Conservation (phyloP, 2,888 invertebrate species). For the Drosophila sordidula region DNA sequence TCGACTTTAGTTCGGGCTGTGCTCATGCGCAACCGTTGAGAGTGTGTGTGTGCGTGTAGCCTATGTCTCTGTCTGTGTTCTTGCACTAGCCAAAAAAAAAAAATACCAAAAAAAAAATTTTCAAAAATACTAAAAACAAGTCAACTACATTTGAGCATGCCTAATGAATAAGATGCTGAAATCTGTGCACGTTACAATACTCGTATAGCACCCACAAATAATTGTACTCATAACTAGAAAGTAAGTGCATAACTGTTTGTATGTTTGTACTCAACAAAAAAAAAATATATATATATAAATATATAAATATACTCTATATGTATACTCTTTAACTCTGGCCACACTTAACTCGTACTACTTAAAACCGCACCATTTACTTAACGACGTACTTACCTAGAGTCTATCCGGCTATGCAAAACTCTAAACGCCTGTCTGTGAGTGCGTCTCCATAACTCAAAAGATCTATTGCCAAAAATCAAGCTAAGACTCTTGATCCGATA, state of each 20-base stretch:
- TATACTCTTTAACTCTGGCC: conserved; percentile 34
- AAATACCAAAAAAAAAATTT: conserved; percentile 5
- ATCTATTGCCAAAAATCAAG: conserved; percentile 30
- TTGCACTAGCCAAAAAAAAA: conserved; percentile 49
- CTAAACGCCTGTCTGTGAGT: conserved; percentile 72
- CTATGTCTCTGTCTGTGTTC: conserved; percentile 45
- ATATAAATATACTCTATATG: conserved; percentile 17
- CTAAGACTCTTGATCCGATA: conserved; percentile 42
- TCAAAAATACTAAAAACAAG: conserved; percentile 6
- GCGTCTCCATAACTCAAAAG: conserved; percentile 43
- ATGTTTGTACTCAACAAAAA: conserved; percentile 30
- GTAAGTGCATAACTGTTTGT: conserved; percentile 65
- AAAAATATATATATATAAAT: conserved; percentile 16
- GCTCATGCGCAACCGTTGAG: conserved; percentile 44
- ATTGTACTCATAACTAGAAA: conserved; percentile 58
- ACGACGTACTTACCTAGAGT: conserved; percentile 34
- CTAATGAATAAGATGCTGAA: conserved; percentile 54
- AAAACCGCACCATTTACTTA: conserved; percentile 26
- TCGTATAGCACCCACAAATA: conserved; percentile 57
- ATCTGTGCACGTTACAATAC: conserved; percentile 66
- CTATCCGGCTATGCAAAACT: conserved; percentile 47
- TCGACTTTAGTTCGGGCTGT: conserved; percentile 51
- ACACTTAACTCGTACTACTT: conserved; percentile 31
- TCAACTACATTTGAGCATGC: conserved; percentile 37
- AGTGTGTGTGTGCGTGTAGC: conserved; percentile 36